Conservation (phyloP, 1,140 invertebrate species). For the Drosophila repleta region DNA sequence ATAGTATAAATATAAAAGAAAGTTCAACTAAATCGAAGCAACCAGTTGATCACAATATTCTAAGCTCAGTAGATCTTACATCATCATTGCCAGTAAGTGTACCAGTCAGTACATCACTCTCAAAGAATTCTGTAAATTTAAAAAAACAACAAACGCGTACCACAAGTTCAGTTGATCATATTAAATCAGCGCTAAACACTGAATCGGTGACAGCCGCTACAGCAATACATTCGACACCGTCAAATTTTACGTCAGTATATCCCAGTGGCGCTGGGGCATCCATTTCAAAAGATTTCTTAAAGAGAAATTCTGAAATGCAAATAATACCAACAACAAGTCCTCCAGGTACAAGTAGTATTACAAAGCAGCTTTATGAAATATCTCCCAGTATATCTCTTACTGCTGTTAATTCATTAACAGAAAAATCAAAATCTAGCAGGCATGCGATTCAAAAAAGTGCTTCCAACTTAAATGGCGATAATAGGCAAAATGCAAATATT, state of each 20-base stretch:
- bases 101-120: not conserved
- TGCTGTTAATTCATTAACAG: constrained; percentile 37
- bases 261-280: not conserved
- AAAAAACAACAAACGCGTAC: constrained; percentile 15
- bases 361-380: constrained; percentile 64
- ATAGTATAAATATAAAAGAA: constrained; percentile 19
- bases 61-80: constrained; percentile 31
- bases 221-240: not conserved
- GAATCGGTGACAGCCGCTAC: not conserved
- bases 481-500: not conserved
- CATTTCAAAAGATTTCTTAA: constrained; percentile 34
- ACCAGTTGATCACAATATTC: constrained; percentile 9
- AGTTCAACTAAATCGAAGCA: constrained; percentile 16
- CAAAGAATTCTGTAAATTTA: not conserved
- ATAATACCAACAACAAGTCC: constrained; percentile 69
- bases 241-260: constrained; percentile 12
- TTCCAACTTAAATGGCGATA: not conserved
- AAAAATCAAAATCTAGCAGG: constrained; percentile 4
- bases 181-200: not conserved
- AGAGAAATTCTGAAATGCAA: constrained; percentile 58
- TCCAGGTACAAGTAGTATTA: constrained; percentile 57
- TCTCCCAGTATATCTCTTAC: constrained; percentile 66
- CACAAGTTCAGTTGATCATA: constrained; percentile 24
- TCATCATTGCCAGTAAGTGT: not conserved
- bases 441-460: constrained; percentile 11